Evolutionary conservation across 2,888 invertebrate genomes (phyloP), one percentile per base, ranked within the genome.

Genomic region (Drosophila affinis): DNA sequence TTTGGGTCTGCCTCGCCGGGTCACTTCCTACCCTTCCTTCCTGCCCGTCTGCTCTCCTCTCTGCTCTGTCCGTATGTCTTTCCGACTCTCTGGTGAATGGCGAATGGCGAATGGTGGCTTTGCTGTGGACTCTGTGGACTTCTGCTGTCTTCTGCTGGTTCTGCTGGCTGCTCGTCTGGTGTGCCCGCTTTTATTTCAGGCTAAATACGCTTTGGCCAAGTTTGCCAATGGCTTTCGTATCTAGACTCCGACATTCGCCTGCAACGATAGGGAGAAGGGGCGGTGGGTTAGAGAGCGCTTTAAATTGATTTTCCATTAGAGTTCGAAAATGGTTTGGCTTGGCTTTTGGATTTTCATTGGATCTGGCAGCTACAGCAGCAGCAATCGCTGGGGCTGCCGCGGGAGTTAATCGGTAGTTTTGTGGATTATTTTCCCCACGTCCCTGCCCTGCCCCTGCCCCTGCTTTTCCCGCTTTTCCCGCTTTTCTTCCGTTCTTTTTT

Each of bases 241-340:
- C 77, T 72, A 76, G 76, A 78, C 76, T 78, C 77, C 81, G 89
- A 80, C 89, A 90, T 89, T 85, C 88, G 90, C 79, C 89, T 88
- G 89, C 48, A 81, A 82, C 51, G 74, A 72, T 53, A 73, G 17
- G 47, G 34, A 57, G 49, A 60, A 14, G 14, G 5, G 14, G 45
- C 12, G 32, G 32, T 1, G 9, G 17, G 76, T 79, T 74, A 68
- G 69, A 78, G 71, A 24, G 27, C 65, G 77, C 85, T 84, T 84
- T 79, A 87, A 87, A 85, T 89, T 84, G 89, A 85, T 89, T 85
- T 89, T 89, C 89, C 88, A 88, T 85, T 85, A 88, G 79, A 80
- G 85, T 79, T 89, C 75, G 81, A 86, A 85, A 84, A 87, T 85
- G 87, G 14, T 39, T 39, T 39, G 39, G n/a, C 87, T 80, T 88